Conservation (phyloP, 2,888 invertebrate genomes). For the Melanostoma mellinum region DNA sequence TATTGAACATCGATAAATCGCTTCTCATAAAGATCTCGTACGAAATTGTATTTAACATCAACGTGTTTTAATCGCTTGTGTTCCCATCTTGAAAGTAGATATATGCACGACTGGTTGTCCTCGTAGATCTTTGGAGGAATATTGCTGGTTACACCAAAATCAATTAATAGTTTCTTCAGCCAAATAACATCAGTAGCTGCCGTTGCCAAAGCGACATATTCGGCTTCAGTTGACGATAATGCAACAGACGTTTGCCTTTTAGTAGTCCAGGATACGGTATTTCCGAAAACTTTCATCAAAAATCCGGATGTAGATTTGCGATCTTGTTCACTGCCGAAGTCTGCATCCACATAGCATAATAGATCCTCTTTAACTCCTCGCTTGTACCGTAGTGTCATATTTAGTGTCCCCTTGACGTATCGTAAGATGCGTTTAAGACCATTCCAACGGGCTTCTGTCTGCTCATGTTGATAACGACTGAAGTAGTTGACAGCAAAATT, state of each 20-base stretch:
- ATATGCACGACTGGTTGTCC: conserved; percentile 25
- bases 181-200: conserved; percentile 20
- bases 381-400: neutral
- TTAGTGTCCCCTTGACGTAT: neutral
- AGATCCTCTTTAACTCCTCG: neutral
- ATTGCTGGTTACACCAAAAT: conserved; percentile 2
- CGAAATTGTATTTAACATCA: conserved; percentile 22
- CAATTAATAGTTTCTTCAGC: neutral
- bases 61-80: conserved; percentile 30
- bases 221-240: neutral
- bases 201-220: conserved; percentile 5
- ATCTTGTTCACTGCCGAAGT: conserved; percentile 4
- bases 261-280: conserved; percentile 10
- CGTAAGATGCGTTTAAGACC: conserved; percentile 6
- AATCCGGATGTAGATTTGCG: conserved; percentile 9
- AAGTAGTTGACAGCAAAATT: conserved; percentile 27
- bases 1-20: conserved; percentile 5
- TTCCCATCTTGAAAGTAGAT: conserved; percentile 22
- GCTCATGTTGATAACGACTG: conserved; percentile 22
- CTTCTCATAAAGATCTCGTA: conserved; percentile 9
- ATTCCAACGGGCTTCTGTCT: conserved; percentile 4
- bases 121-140: conserved; percentile 1
- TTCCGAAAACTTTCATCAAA: conserved; percentile 6
- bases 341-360: conserved; percentile 8
- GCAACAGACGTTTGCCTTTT: conserved; percentile 6